Evolutionary conservation across 2,888 invertebrate species (phyloP), one percentile per base, ranked within the genome.

Genomic region (Steinernema carpocapsae): DNA sequence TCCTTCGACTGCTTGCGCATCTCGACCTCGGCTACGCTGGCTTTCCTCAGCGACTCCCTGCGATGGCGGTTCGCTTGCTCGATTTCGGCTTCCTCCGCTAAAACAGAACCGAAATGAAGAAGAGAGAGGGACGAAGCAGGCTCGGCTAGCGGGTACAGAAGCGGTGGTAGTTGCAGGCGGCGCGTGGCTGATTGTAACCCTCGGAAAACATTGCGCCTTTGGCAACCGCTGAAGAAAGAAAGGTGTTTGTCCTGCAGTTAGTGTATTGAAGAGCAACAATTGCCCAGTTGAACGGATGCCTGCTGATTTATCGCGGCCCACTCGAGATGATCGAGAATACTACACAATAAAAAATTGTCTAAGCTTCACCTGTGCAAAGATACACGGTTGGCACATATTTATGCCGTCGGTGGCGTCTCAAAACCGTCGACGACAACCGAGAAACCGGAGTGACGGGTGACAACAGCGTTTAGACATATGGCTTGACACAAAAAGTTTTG

Each of bases 181-280:
- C 37, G 37, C 37, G 37, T 37, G 4, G 37, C 37, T 10, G 4
- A 6, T 37, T 37, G 37, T 10, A 37, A 37, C 37, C 4, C 37
- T 37, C 37, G 37, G 37, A 37, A 37, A 37, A 37, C 37, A 37
- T 37, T 37, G 37, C 37, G 37, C 37, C 24, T 12, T 48, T 48
- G 17, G 52, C 52, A 17, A 22, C 22, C 52, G 52, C 12, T 12
- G 52, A 12, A 22, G 24, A 22, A 24, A 52, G 52, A 22, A 24
- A 52, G 52, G 52, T 22, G 52, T 22, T 52, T 52, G 22, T n/a
- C 22, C 24, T 22, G 22, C 52, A 24, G 52, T 22, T 19, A 24
- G 24, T 52, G 24, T 52, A 52, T 52, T 24, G 52, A 52, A 52
- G 52, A 64, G 32, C 64, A 64, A 64, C 64, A 64, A 64, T 10